Evolutionary conservation across 2,113 vertebrate genomes (phyloP), one percentile per base, ranked within the genome.

Genomic region (Hydropotes inermis): DNA sequence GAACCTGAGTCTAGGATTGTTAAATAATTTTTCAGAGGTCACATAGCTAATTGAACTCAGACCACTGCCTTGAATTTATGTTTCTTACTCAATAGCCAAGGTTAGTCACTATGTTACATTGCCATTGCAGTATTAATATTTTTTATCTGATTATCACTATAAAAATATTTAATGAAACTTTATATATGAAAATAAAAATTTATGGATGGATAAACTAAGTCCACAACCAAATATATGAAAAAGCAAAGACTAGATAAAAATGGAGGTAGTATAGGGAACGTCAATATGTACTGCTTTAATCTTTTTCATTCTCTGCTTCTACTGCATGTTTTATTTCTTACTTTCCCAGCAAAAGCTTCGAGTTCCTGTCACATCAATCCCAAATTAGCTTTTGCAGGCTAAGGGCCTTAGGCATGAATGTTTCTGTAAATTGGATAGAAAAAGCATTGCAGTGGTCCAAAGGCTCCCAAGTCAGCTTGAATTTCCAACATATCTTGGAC

Each of bases 401-500:
- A 96, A 97, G 67, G 27, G 86, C 90, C 94, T 85, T 87, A 92
- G 97, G 96, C 97, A 91, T 91, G 81, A 96, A 58, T 97, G 90
- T 97, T 97, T 67, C 87, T 97, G 64, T 43, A 97, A 97, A 98
- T 89, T 96, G 96, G 55, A 96, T 95, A 74, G 82, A 91, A 96
- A 97, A 61, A 94, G 61, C 39, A 91, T 54, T 86, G 58, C 52
- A 92, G 4, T 87, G 92, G 76, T 95, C 81, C 81, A 88, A 52
- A 96, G 76, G 25, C 60, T 97, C 76, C 61, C 85, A 88, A 96
- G 76, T 88, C 97, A 97, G 95, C 85, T 94, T 92, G 58, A 58
- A 96, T 97, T 97, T 96, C 85, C 1, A 86, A 76, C 57, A 54
- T 10, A 87, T 70, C 82, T 89, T 92, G 94, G 76, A 83, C 90